Evolutionary conservation across 2,113 vertebrate species (phyloP).

Genomic region (Prunella himalayana): DNA sequence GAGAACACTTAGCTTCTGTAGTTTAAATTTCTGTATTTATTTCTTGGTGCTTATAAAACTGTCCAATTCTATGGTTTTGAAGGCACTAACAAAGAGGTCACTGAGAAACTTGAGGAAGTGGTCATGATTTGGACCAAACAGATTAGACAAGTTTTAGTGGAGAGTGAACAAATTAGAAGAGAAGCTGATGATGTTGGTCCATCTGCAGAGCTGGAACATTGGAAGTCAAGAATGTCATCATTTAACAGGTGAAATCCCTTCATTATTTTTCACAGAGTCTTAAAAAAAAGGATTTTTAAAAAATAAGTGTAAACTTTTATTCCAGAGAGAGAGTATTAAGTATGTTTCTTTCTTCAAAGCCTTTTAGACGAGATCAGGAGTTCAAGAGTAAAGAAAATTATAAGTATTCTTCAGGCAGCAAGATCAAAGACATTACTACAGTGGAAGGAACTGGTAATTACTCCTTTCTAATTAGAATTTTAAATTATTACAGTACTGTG

Average conservation of each 20-base stretch:
- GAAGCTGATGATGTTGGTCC: constrained; percentile 81
- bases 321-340: background rate
- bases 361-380: constrained; percentile 82
- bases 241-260: constrained; percentile 75
- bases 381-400: constrained; percentile 76
- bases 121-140: constrained; percentile 76
- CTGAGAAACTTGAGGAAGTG: constrained; percentile 73
- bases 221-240: constrained; percentile 78
- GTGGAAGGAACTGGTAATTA: constrained; percentile 81
- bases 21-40: background rate
- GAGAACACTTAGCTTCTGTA: background rate
- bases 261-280: background rate
- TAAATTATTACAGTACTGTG: background rate
- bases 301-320: background rate
- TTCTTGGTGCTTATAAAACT: background rate
- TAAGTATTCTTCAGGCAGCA: constrained; percentile 79
- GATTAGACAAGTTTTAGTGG: constrained; percentile 76
- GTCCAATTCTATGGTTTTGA: background rate
- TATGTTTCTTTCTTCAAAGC: constrained; percentile 60
- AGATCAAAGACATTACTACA: constrained; percentile 72
- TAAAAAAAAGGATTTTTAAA: background rate
- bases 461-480: background rate
- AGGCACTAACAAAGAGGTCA: constrained; percentile 76
- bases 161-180: constrained; percentile 81
- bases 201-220: constrained; percentile 77